Evolutionary conservation across 2,888 invertebrate species (phyloP).

Genomic region (Coenonympha glycerion): DNA sequence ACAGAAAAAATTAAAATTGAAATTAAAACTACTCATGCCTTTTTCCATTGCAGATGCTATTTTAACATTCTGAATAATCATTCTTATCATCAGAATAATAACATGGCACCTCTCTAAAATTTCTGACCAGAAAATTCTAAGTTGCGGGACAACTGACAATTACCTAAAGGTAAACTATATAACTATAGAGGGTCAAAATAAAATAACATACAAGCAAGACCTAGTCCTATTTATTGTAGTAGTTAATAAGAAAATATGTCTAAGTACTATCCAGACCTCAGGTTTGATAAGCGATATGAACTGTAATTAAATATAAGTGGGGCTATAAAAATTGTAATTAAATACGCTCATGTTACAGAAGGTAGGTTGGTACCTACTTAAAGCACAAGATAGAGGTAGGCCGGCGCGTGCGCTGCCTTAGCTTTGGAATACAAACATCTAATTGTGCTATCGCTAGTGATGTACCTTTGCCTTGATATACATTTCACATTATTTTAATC

Average conservation of each 20-base stretch:
- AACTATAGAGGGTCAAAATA: too few species aligned
- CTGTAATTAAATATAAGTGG: background rate
- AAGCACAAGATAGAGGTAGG: conserved; percentile 22
- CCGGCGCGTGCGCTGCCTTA: conserved; percentile 46
- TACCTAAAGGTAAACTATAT: too few species aligned
- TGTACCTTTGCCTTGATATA: conserved; percentile 29
- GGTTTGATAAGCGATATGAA: background rate
- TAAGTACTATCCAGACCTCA: background rate
- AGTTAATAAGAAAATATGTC: background rate
- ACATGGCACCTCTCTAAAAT: too few species aligned
- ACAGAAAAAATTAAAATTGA: too few species aligned
- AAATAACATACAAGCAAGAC: too few species aligned
- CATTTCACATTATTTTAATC: background rate
- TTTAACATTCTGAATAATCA: too few species aligned
- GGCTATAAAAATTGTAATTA: conserved; percentile 21
- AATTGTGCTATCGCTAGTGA: conserved; percentile 58
- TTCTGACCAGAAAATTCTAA: too few species aligned
- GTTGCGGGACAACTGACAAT: too few species aligned
- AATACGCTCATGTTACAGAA: conserved; percentile 24
- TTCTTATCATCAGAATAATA: too few species aligned
- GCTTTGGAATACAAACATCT: conserved; percentile 47
- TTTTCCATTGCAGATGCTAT: too few species aligned
- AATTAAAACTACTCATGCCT: too few species aligned
- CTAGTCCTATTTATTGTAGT: background rate
- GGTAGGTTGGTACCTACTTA: conserved; percentile 8